A percentile compares a stretch with the other conserved stretches of the same genome.
phyloP scores from a whole-genome alignment of 92 coral and sea anemone genomes.

The Siderastrea radians region DNA sequence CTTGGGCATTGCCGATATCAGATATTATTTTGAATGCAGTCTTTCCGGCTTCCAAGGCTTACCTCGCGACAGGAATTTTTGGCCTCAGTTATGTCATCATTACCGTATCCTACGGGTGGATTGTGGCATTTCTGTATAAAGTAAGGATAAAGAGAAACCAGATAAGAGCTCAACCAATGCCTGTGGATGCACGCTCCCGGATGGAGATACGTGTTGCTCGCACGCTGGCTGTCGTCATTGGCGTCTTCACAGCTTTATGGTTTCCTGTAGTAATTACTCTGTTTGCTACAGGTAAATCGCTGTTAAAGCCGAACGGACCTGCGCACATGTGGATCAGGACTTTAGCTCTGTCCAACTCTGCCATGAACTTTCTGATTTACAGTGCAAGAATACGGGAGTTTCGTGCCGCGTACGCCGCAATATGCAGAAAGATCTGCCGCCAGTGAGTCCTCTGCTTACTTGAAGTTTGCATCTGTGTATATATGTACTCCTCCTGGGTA shows the following conservation, averaged over 20 bases:
- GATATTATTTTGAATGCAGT: too few relatives aligned
- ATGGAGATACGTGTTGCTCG: conserved; percentile 47
- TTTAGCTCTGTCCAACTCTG: conserved; percentile 49
- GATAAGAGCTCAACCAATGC: background rate
- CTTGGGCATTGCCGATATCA: conserved; percentile 14
- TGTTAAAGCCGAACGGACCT: conserved; percentile 25
- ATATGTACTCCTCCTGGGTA: too few relatives aligned
- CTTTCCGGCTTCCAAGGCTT: too few relatives aligned
- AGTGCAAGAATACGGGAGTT: conserved; percentile 36
- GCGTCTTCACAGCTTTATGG: conserved; percentile 49
- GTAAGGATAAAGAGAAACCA: background rate
- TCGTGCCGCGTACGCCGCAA: conserved; percentile 22
- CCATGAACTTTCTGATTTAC: conserved; percentile 69
- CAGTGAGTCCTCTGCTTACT: background rate
- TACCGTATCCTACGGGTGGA: too few relatives aligned
- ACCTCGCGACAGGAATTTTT: too few relatives aligned
- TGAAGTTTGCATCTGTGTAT: background rate
- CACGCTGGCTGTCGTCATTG: conserved; percentile 46
- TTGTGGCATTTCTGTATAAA: too few relatives aligned
- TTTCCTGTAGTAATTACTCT: conserved; percentile 27
- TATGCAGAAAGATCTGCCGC: conserved; percentile 11
- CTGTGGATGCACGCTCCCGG: background rate
- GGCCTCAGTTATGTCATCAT: too few relatives aligned
- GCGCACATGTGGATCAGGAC: conserved; percentile 64
- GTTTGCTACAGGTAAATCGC: background rate